Conservation (phyloP, 2,797 vertebrate genomes). For the Phataginus tetradactyla region DNA sequence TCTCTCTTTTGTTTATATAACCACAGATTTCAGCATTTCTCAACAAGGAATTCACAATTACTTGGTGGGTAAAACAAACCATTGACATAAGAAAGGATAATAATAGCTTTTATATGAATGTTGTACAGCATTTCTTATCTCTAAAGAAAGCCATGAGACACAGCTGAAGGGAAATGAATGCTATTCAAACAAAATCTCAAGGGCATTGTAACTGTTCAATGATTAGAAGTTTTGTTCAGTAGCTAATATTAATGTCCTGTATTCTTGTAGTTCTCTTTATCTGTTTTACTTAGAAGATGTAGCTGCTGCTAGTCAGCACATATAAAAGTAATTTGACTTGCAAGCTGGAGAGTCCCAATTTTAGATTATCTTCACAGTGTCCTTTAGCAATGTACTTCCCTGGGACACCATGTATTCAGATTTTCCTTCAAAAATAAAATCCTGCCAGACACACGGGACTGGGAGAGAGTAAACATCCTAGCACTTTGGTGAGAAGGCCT, state of each 20-base stretch:
- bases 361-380: neutral
- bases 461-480: neutral
- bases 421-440: neutral
- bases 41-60: conserved; percentile 32
- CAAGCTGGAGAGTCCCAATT: neutral
- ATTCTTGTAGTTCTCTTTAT: neutral
- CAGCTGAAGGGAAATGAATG: neutral
- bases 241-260: neutral
- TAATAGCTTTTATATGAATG: conserved; percentile 9
- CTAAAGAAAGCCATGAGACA: neutral
- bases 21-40: conserved; percentile 14
- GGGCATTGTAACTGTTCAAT: neutral
- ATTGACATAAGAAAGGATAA: neutral
- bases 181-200: conserved; percentile 8
- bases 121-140: conserved; percentile 31
- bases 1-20: conserved; percentile 44
- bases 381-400: neutral
- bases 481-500: neutral
- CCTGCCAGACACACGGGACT: neutral
- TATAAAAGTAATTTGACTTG: neutral
- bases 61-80: conserved; percentile 9
- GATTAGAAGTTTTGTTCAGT: neutral
- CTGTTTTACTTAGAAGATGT: neutral
- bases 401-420: neutral
- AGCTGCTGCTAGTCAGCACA: neutral